Base-by-base conservation (phyloP, 2,888 invertebrate genomes). In the Melinopterus prodromus region DNA sequence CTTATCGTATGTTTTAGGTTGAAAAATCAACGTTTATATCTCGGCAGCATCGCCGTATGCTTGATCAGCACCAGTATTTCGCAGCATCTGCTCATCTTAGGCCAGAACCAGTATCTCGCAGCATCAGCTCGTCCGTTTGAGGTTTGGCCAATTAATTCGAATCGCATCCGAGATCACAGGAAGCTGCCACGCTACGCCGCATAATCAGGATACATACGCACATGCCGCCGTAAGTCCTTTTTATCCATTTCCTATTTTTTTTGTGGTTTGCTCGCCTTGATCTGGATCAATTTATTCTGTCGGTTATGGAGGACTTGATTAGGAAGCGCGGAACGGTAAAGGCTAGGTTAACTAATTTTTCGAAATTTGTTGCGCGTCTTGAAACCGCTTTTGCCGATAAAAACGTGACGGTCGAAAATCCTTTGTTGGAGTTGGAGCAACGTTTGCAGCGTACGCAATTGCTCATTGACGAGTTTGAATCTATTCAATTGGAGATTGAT, bases 401-500 rank as follows among this genome's bases (percentile, higher is more conserved):
- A 15, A 15, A 35, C n/a, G 16, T 71, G 12, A 4, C 16, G 16
- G 0, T 6, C 15, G 71, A 16, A 5, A 53, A 12, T 53, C 15
- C 12, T 16, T 71, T 35, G 12, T 4, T 71, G 12, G 71, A n/a
- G 71, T 71, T 71, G 16, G 71, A n/a, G 6, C 71, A 71, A 71
- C 15, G 71, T 6, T 71, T n/a, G 12, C n/a, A 71, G 0, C 4
- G 71, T 9, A 16, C 12, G 0, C 6, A 4, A 26, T 12, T 1
- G 12, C 35, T 71, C 14, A 71, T 71, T 16, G 71, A 71, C 12
- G 71, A 71, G 71, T 71, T 71, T 2, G 15, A 71, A 15, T 16
- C 15, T 6, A 71, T 71, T 15, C 71, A 15, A 35, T 16, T 16
- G 71, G 71, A 16, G 7, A 71, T 71, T 6, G 71, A 71, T n/a